Conservation (phyloP, 1,140 invertebrate species). For the Sinella curviseta region DNA sequence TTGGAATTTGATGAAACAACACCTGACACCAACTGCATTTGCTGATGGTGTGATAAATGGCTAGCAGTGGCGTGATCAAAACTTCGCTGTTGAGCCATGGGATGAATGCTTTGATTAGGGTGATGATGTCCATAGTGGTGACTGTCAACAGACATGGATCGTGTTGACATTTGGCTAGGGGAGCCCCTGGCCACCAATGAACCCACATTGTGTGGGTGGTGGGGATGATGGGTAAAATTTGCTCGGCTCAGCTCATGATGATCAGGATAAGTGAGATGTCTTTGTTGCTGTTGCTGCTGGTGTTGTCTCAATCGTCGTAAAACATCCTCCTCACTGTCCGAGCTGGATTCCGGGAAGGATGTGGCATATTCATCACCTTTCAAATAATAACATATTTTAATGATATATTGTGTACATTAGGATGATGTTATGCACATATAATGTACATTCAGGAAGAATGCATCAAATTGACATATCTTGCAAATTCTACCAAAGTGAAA, state of each 20-base stretch:
- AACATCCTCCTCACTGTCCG: constrained; percentile 76
- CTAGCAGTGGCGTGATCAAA: constrained; percentile 31
- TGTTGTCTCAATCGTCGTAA: constrained; percentile 59
- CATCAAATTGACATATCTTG: no score
- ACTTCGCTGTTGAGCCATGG: constrained; percentile 32
- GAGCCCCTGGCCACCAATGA: background rate
- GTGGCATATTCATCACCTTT: constrained; percentile 63
- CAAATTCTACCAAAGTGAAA: no score
- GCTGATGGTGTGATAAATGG: constrained; percentile 9
- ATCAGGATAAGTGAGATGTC: constrained; percentile 5
- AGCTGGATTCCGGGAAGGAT: constrained; percentile 65
- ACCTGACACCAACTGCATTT: constrained; percentile 14
- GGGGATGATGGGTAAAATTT: constrained; percentile 8
- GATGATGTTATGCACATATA: background rate
- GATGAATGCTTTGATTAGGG: constrained; percentile 11
- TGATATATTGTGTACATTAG: background rate
- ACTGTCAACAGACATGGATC: background rate
- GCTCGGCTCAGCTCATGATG: constrained; percentile 19
- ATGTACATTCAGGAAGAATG: background rate
- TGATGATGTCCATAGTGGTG: background rate
- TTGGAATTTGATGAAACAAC: constrained; percentile 22
- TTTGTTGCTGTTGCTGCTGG: constrained; percentile 40
- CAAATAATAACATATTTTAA: constrained; percentile 42
- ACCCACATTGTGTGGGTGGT: background rate
- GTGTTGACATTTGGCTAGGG: constrained; percentile 17